Evolutionary conservation across 2,113 vertebrate species (phyloP).

Genomic region (Pogonocichla stellata): DNA sequence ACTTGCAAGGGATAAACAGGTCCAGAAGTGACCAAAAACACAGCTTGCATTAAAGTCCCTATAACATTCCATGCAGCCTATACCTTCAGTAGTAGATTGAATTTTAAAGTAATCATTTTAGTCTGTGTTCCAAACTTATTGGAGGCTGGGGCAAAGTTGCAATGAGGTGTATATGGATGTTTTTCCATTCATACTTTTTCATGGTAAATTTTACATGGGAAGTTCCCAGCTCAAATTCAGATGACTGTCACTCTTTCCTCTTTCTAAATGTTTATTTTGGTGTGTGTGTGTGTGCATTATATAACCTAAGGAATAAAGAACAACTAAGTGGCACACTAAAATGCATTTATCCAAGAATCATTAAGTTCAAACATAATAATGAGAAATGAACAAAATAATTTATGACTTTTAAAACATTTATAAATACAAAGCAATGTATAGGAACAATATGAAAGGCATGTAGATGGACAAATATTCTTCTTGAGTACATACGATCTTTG

Average conservation of each 20-base stretch:
- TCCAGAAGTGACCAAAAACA: background rate
- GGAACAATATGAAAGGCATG: background rate
- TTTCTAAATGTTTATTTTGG: background rate
- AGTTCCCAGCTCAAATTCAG: background rate
- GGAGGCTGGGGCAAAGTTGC: rapidly evolving
- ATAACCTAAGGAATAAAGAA: background rate
- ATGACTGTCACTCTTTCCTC: background rate
- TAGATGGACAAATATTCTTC: background rate
- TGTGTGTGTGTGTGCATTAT: background rate
- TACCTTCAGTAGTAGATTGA: background rate
- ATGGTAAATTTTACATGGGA: background rate
- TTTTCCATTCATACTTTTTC: background rate
- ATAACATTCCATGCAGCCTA: background rate
- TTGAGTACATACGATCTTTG: background rate
- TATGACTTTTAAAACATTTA: background rate
- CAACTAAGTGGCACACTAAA: background rate
- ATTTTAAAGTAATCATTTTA: background rate
- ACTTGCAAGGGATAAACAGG: background rate
- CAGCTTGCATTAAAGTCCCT: background rate
- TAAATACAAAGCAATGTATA: background rate
- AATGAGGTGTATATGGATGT: too few species aligned
- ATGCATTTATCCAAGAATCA: background rate
- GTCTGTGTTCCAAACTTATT: background rate
- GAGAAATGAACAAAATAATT: background rate
- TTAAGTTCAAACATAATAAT: background rate